Evolutionary conservation across 2,888 invertebrate species (phyloP).

Genomic region (Brenthis daphne): DNA sequence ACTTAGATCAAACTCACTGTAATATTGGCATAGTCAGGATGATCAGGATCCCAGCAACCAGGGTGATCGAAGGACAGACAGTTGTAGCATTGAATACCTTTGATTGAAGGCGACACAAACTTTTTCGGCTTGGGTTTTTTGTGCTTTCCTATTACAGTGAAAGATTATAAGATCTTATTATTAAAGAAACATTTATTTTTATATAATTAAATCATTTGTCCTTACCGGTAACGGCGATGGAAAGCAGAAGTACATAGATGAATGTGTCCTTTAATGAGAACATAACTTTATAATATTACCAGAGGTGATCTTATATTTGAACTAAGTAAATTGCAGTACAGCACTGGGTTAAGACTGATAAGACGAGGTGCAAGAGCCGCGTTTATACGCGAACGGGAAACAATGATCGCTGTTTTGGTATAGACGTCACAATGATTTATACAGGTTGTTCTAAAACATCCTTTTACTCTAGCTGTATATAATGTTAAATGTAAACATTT

Average conservation of each 20-base stretch:
- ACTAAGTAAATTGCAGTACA: conserved; percentile 16
- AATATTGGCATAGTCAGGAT: conserved; percentile 72
- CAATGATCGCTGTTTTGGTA: conserved; percentile 52
- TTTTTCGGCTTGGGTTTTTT: conserved; percentile 72
- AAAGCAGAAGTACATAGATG: conserved; percentile 59
- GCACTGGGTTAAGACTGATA: conserved; percentile 30
- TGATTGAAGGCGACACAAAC: conserved; percentile 64
- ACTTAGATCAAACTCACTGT: conserved; percentile 53
- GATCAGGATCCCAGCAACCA: conserved; percentile 78
- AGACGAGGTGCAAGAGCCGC: conserved; percentile 34
- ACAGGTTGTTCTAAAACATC: conserved; percentile 40
- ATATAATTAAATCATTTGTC: conserved; percentile 13
- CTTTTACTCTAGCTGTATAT: conserved; percentile 10
- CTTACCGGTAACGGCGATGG: conserved; percentile 61
- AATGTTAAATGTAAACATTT: conserved; percentile 7
- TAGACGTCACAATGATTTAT: conserved; percentile 39
- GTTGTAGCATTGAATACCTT: conserved; percentile 76
- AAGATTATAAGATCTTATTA: background rate
- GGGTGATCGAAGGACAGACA: conserved; percentile 77
- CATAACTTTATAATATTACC: conserved; percentile 43
- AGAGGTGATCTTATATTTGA: background rate
- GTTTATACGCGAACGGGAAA: conserved; percentile 51
- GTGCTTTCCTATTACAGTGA: conserved; percentile 57
- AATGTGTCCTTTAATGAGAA: conserved; percentile 48
- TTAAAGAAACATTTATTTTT: background rate